Percentiles rank a stretch among this genome's conserved stretches.
Evolutionary conservation across 2,113 vertebrate genomes (phyloP).

Genomic region (Eleginops maclovinus): DNA sequence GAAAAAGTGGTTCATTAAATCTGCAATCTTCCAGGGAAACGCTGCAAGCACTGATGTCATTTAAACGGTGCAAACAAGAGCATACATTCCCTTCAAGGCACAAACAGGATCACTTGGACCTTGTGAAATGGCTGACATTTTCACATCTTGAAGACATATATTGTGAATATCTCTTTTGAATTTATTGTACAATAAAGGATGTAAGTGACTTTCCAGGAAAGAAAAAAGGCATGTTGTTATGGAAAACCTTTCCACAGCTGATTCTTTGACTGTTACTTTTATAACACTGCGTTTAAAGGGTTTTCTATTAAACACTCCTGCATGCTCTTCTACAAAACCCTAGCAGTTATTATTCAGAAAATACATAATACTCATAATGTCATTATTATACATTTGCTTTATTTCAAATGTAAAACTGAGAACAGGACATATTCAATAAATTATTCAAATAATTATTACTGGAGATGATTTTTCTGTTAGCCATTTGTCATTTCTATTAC

Average conservation of each 20-base stretch:
- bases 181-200: neutral
- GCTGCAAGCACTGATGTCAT: neutral
- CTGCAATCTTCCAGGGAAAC: neutral
- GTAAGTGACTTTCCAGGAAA: neutral
- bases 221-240: neutral
- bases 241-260: neutral
- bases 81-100: neutral
- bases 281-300: neutral
- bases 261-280: neutral
- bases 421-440: neutral
- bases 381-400: neutral
- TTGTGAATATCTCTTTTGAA: neutral
- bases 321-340: too few species aligned
- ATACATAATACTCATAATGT: too few species aligned
- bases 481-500: neutral
- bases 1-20: neutral
- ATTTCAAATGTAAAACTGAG: neutral
- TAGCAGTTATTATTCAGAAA: too few species aligned
- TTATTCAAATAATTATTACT: neutral
- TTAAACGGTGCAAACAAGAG: neutral
- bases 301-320: neutral
- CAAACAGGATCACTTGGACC: neutral
- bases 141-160: neutral
- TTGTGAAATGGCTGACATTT: neutral
- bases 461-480: neutral